Evolutionary conservation across 37 sponge, comb jelly and placozoan species (phyloP).

Genomic region (Ianthella basta): DNA sequence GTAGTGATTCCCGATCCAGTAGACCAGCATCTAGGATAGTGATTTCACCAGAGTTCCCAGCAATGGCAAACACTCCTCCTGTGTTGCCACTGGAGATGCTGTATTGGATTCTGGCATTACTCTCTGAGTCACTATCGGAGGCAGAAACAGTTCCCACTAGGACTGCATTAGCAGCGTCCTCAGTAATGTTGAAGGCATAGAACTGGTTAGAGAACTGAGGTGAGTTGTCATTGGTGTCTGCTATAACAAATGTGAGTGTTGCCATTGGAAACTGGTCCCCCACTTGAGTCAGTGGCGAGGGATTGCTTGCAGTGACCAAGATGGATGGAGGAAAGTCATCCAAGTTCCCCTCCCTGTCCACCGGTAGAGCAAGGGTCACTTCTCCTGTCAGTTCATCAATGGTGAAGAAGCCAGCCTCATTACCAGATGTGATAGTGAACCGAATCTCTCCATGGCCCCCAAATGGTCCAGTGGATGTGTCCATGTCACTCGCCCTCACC

Average conservation of each 20-base stretch:
- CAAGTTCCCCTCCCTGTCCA: conserved; percentile 59
- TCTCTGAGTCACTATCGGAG: conserved; percentile 57
- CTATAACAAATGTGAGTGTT: conserved; percentile 29
- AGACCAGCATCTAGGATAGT: conserved; percentile 11
- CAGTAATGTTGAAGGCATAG: conserved; percentile 4
- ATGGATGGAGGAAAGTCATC: conserved; percentile 22
- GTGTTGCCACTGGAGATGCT: conserved; percentile 55
- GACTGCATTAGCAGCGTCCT: conserved; percentile 19
- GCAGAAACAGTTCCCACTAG: conserved; percentile 42
- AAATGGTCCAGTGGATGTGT: conserved; percentile 54
- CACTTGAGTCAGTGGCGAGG: conserved; percentile 22
- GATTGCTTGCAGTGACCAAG: conserved; percentile 55
- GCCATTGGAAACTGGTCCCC: not conserved
- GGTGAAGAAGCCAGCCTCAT: conserved; percentile 48
- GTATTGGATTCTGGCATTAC: conserved; percentile 51
- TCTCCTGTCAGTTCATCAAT: conserved; percentile 50
- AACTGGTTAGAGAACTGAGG: conserved; percentile 48
- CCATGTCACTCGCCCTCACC: conserved; percentile 55
- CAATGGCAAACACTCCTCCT: conserved; percentile 40
- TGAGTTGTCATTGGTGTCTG: conserved; percentile 67
- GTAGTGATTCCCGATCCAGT: conserved; percentile 48
- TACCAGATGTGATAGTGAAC: conserved; percentile 55
- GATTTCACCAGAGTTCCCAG: conserved; percentile 53
- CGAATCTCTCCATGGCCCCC: conserved; percentile 54
- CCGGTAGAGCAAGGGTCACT: conserved; percentile 32